Evolutionary conservation across 2,113 vertebrate species (phyloP), one percentile per base, ranked within the genome.

Genomic region (Calyptommatus sinebrachiatus): DNA sequence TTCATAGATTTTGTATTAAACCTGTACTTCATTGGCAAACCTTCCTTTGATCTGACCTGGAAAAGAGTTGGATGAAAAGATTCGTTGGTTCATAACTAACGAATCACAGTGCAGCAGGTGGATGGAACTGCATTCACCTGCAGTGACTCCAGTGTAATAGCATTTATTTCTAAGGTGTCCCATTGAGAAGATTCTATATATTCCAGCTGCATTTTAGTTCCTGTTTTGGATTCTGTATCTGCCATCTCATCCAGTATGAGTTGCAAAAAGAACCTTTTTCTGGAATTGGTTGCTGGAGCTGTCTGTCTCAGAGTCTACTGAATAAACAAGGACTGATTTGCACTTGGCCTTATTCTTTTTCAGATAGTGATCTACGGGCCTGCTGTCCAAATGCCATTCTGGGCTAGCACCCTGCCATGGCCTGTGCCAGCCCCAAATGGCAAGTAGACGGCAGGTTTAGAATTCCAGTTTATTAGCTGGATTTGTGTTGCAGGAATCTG

Each of bases 381-480:
- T 41, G 35, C 35, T 41, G 3, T 41, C 35, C 35, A 41, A 41
- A 41, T 41, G 35, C 35, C 35, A 41, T 41, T 41, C 5, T 41
- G 35, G 35, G 35, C 35, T 41, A 41, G 35, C 5, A 41, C 35
- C 35, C 35, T 41, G 35, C 35, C 35, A 5, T 41, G 35, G 35
- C 35, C 35, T 41, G 35, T 41, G 35, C 35, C 35, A 41, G 35
- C 35, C 35, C 35, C 35, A 41, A 41, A 41, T 41, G 35, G 35
- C 35, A 41, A 41, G 5, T 41, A 41, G 35, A 41, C 35, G 5
- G 35, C 5, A 41, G 35, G 82, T 77, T 73, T 28, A 57, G 68
- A 77, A 78, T 84, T 90, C 88, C 84, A 80, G 72, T 62, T 89
- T 73, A 75, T 89, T 89, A 84, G 80, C 72, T 84, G 26, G 76